A percentile compares a stretch with the other conserved stretches of the same genome.
phyloP scores from a whole-genome alignment of 2,888 invertebrate species.

The Thecocarcelia acutangulata region DNA sequence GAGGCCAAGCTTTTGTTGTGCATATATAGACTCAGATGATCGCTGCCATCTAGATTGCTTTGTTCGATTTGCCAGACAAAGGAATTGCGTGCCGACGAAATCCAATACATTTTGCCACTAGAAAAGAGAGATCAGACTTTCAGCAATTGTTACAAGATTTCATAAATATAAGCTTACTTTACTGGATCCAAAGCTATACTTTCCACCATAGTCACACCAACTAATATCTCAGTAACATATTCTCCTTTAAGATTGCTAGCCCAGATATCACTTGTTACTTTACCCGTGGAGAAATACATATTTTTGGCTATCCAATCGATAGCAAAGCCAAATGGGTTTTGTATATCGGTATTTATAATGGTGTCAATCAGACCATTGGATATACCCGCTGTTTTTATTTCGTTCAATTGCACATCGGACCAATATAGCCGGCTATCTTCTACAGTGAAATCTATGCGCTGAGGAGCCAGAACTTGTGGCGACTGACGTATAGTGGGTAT shows the following conservation, averaged over 20 bases:
- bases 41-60: conserved; percentile 86
- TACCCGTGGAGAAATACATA: conserved; percentile 84
- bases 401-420: conserved; percentile 89
- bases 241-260: conserved; percentile 89
- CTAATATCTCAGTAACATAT: conserved; percentile 83
- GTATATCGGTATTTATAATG: conserved; percentile 87
- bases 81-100: conserved; percentile 81
- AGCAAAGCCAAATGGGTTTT: conserved; percentile 85
- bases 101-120: conserved; percentile 84
- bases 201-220: conserved; percentile 82
- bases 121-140: conserved; percentile 1
- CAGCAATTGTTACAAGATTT: not conserved
- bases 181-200: conserved; percentile 88
- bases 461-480: conserved; percentile 85
- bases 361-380: conserved; percentile 87
- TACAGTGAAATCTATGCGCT: conserved; percentile 87
- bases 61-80: conserved; percentile 83
- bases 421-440: conserved; percentile 87
- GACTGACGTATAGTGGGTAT: conserved; percentile 89
- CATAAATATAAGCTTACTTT: conserved; percentile 76
- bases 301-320: conserved; percentile 90
- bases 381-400: conserved; percentile 87
- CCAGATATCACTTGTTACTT: conserved; percentile 83
- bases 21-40: conserved; percentile 77
- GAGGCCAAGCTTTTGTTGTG: conserved; percentile 82